Percentiles rank a stretch among this genome's conserved stretches.
Evolutionary conservation across 2,113 vertebrate species (phyloP).

Genomic region (Crotophaga sulcirostris): DNA sequence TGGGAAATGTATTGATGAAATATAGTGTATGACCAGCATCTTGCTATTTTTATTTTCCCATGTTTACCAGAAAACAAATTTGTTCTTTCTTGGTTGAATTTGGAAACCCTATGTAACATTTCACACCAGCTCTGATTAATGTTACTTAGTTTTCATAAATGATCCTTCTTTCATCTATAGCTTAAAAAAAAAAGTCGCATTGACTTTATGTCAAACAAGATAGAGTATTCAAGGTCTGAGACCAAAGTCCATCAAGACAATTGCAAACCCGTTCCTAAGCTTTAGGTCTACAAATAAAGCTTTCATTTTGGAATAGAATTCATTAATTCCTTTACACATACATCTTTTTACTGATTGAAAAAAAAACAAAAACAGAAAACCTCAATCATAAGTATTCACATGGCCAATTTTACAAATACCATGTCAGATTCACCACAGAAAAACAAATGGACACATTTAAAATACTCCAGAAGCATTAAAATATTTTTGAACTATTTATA

Average conservation of each 20-base stretch:
- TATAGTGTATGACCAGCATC: background rate
- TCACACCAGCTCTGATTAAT: background rate
- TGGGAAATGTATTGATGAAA: background rate
- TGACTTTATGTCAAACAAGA: background rate
- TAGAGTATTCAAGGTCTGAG: accelerated
- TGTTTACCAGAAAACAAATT: background rate
- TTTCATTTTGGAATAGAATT: background rate
- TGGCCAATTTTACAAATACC: background rate
- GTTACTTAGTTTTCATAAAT: background rate
- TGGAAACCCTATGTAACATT: background rate
- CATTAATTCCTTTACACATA: background rate
- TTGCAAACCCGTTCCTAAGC: background rate
- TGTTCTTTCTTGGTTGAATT: background rate
- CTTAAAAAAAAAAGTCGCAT: background rate
- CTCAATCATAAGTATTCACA: background rate
- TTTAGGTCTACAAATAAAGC: background rate
- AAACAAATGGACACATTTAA: background rate
- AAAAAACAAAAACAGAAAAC: background rate
- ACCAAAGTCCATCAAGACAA: background rate
- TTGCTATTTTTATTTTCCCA: background rate
- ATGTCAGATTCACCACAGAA: background rate
- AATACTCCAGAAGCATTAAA: background rate
- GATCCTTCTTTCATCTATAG: background rate
- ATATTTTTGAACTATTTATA: background rate
- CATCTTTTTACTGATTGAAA: background rate